Evolutionary conservation across 2,888 invertebrate species (phyloP).

Genomic region (Andrena camellia): DNA sequence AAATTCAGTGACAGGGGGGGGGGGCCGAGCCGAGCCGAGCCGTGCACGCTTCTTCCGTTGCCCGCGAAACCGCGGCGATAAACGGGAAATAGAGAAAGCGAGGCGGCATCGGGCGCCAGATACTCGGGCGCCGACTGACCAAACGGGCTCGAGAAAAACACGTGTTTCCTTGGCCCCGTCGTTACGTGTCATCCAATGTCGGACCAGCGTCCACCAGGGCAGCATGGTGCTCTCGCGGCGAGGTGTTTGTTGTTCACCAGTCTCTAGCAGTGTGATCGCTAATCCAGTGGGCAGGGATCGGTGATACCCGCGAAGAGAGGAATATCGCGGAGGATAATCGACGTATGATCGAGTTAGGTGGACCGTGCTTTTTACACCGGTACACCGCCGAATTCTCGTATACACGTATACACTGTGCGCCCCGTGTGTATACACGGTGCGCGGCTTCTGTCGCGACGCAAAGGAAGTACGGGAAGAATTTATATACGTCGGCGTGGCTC

Average conservation of each 20-base stretch:
- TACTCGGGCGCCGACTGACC: background rate
- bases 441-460: conserved; percentile 26
- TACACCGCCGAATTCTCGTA: background rate
- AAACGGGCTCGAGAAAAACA: conserved; percentile 22
- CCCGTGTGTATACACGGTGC: conserved; percentile 1
- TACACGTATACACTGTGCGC: too few relatives aligned
- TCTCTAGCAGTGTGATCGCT: conserved; percentile 17
- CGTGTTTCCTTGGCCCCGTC: conserved; percentile 38
- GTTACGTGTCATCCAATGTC: conserved; percentile 21
- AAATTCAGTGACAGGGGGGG: conserved; percentile 32
- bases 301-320: conserved; percentile 12
- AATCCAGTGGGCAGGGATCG: background rate
- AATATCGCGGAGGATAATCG: conserved; percentile 6
- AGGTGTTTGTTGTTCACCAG: conserved; percentile 41
- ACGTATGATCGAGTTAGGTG: conserved; percentile 31
- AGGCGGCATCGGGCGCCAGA: conserved; percentile 9
- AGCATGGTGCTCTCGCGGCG: conserved; percentile 35
- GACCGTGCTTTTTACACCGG: conserved; percentile 18
- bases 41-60: conserved; percentile 43
- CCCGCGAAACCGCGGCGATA: conserved; percentile 21
- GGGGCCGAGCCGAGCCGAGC: conserved; percentile 23
- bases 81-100: conserved; percentile 37
- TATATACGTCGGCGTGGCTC: conserved; percentile 32
- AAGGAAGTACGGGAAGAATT: conserved; percentile 32
- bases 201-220: conserved; percentile 3